Conservation (phyloP, 2,888 invertebrate species). For the Nephrotoma appendiculata region DNA sequence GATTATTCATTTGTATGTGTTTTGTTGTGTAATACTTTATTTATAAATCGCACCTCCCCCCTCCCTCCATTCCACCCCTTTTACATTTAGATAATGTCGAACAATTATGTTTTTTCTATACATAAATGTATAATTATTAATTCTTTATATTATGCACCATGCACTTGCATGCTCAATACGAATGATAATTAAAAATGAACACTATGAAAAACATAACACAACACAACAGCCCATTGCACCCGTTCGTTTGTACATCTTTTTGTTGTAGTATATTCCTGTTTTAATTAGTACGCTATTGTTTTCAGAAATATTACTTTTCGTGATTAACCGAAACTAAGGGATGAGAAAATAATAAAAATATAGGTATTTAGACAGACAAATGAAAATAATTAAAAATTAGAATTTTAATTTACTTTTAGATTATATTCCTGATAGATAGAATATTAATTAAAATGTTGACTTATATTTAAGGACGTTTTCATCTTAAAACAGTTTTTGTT, state of each 20-base stretch:
- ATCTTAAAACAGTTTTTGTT: too few species aligned
- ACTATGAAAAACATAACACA: background rate
- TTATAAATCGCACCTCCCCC: too few species aligned
- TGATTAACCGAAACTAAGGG: background rate
- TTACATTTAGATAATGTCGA: too few species aligned
- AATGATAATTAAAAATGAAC: background rate
- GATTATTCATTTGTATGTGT: too few species aligned
- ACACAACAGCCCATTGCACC: background rate
- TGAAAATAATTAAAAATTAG: background rate
- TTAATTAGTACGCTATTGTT: background rate
- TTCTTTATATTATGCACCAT: background rate
- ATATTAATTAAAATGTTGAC: background rate
- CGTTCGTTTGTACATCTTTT: background rate
- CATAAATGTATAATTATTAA: too few species aligned
- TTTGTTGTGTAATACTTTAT: too few species aligned
- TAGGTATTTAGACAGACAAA: background rate
- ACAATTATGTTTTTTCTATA: too few species aligned
- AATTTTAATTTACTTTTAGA: background rate
- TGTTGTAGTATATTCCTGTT: background rate
- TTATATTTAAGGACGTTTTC: background rate
- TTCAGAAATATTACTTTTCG: background rate
- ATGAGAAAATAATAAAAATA: background rate
- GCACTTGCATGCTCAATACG: background rate
- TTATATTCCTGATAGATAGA: background rate
- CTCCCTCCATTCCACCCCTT: too few species aligned